Base-by-base conservation (phyloP, 1,140 invertebrate species). In the Meteorus sp. region DNA sequence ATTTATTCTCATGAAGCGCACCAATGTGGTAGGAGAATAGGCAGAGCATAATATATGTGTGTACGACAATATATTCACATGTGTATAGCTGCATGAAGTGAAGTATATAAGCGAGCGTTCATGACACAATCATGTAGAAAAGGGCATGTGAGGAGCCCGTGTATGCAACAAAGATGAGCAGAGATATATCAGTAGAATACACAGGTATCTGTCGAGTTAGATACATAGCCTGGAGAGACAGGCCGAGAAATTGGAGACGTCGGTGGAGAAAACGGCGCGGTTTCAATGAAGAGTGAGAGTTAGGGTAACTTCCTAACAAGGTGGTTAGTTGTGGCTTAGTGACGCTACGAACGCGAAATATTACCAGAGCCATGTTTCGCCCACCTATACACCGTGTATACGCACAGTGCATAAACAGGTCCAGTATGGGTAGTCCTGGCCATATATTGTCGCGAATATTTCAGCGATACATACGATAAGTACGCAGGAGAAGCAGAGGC, bases 291-390 rank as follows among this genome's bases (percentile, higher is more conserved):
- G 41, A 55, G 56, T 47, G 60, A 48, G 60, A 52, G 62, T n/a
- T n/a, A 64, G 65, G 70, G 76, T 68, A 78, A 78, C 75, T 79
- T 78, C 70, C 74, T 78, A 78, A 78, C 76, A 74, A 77, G 75
- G 69, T 67, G 73, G 73, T 78, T 77, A 76, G 74, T 75, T 76
- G 73, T 64, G 75, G 73, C 74, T 78, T 75, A 75, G 70, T 64
- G 67, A 68, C 69, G 64, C 66, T 71, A 69, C 66, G 66, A 69
- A 75, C 63, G 66, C 70, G 65, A 77, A 77, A 74, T 77, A 74
- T 75, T 73, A 67, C 64, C 53, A 50, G 22, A 17, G 56, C 17
- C 35, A 43, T 48, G 29, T 45, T 50, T 25, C 48, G 37, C 37
- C n/a, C 25, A 23, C 13, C 31, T 56, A 56, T 57, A 47, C 56